Base-by-base conservation (phyloP, 2,113 vertebrate genomes). In the Numenius arquata region DNA sequence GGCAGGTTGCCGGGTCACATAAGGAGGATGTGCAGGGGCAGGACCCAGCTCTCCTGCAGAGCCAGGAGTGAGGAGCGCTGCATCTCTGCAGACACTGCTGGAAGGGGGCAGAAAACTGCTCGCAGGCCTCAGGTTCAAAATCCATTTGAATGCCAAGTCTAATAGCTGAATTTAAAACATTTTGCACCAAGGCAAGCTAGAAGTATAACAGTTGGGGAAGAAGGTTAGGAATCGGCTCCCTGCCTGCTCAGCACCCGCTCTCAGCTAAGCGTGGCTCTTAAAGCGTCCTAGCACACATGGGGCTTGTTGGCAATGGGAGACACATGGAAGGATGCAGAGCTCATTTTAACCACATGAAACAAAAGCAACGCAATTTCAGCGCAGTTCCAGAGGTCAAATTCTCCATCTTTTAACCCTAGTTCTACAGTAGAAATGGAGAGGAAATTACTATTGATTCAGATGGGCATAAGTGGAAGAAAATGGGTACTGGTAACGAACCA, bases 51-150 rank as follows among this genome's bases (percentile, higher is more conserved):
- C 26, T 52, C 15, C n/a, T 50, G 1, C 19, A 32, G n/a, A 78
- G 12, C 5, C 38, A 16, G 22, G 4, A 22, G 5, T 58, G 14
- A 52, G 36, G 25, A 77, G 34, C 0, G 0, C 8, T 6, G 2
- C 21, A 11, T 53, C 14, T 8, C 70, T 36, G 34, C 3, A 1
- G 29, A 15, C 1, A 0, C 23, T 72, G 45, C 19, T 43, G 34
- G 29, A 47, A 52, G 38, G 21, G 41, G 41, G 18, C 45, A 82
- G 30, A 77, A 82, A 48, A 34, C 45, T 61, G 30, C 40, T 38
- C 15, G 19, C 12, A 59, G 6, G 21, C 55, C 34, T 58, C 48
- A 34, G 67, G 29, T 34, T 63, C 67, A 52, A 79, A 56, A 58
- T 45, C 32, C 12, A 18, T 45, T 40, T 45, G 20, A 73, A 74